These are phyloP conservation scores for Bombus picipes DNA, from an alignment of 1,140 invertebrate species.

Conservation along the genomic window DNA sequence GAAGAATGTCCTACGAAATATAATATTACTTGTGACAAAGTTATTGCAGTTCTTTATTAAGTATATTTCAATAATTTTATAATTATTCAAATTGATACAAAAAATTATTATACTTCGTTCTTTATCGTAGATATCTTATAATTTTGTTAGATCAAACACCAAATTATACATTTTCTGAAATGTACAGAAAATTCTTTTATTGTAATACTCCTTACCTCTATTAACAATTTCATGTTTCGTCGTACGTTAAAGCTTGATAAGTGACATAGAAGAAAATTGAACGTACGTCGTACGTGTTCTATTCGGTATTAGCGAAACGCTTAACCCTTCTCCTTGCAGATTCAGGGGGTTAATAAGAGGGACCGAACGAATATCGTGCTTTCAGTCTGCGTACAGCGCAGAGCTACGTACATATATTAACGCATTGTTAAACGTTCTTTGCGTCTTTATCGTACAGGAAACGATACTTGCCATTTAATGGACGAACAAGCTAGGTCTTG, in stretches of 20 bases:
- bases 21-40: too few relatives aligned
- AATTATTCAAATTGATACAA: neutral
- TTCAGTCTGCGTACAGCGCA: slow-evolving; percentile 50
- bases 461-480: neutral
- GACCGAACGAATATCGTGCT: slow-evolving; percentile 55
- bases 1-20: too few relatives aligned
- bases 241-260: neutral
- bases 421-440: slow-evolving; percentile 2
- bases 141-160: neutral
- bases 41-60: too few relatives aligned
- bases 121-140: neutral
- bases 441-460: neutral
- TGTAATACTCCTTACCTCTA: neutral
- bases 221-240: neutral
- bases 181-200: neutral
- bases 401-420: slow-evolving; percentile 12
- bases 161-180: neutral
- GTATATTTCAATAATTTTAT: neutral
- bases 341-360: slow-evolving; percentile 64
- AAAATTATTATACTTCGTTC: too few relatives aligned
- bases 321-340: slow-evolving; percentile 60
- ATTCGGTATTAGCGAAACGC: slow-evolving; percentile 36
- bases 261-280: slow-evolving; percentile 4
- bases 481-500: neutral
- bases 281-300: neutral